Conservation (phyloP, 2,888 invertebrate genomes). For the Coenonympha glycerion region DNA sequence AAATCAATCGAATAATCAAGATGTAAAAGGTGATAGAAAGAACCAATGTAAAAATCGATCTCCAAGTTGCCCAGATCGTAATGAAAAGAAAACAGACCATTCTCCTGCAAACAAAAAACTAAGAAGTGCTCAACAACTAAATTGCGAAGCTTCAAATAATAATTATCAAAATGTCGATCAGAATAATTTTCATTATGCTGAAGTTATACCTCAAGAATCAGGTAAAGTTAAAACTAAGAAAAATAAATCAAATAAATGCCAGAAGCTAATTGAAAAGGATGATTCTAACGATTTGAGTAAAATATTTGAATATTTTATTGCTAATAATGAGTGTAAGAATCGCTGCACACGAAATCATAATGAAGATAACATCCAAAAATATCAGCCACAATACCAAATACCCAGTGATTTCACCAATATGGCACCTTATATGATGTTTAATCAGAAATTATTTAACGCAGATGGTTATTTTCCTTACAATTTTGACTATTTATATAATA, state of each 20-base stretch:
- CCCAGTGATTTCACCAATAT: conserved; percentile 21
- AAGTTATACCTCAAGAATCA: neutral
- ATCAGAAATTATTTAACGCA: neutral
- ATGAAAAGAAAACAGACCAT: neutral
- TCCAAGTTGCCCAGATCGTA: neutral
- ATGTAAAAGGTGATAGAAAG: neutral
- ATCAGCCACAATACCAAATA: conserved; percentile 5
- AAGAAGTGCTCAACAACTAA: neutral
- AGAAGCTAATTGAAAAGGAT: neutral
- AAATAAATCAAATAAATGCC: neutral
- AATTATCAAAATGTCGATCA: neutral
- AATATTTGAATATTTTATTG: conserved; percentile 15
- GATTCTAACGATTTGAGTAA: neutral
- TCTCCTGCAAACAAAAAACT: neutral
- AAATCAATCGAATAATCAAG: neutral
- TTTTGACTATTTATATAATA: conserved; percentile 30
- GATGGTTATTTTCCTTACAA: conserved; percentile 27
- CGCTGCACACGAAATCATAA: conserved; percentile 18
- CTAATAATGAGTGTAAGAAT: conserved; percentile 24
- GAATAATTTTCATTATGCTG: neutral
- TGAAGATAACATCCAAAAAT: conserved; percentile 2
- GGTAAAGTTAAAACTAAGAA: neutral
- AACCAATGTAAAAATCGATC: neutral
- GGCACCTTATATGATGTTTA: conserved; percentile 14
- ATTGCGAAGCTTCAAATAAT: neutral